A percentile compares a stretch with the other conserved stretches of the same genome.
phyloP scores from a whole-genome alignment of 2,113 vertebrate genomes.

The Polypterus bichir region DNA sequence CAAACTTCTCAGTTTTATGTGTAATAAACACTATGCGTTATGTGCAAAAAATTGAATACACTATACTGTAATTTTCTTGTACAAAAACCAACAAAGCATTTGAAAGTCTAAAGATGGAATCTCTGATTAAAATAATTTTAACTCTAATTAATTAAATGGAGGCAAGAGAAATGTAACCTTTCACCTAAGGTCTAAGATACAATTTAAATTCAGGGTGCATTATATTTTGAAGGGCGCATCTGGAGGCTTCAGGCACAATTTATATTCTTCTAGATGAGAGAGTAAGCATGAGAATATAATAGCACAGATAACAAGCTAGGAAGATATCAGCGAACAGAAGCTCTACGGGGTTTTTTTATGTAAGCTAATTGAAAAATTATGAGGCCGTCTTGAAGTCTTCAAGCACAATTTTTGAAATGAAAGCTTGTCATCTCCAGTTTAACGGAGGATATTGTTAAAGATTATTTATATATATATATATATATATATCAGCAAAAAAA shows the following conservation, averaged over 20 bases:
- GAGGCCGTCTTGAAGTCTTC: slow-evolving; percentile 47
- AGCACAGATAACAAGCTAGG: neutral
- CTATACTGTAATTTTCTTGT: no score
- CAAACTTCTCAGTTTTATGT: no score
- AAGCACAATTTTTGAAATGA: slow-evolving; percentile 66
- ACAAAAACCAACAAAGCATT: no score
- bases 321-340: slow-evolving; percentile 15
- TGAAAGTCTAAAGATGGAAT: no score
- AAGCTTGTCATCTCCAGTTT: slow-evolving; percentile 60
- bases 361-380: slow-evolving; percentile 51
- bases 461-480: slow-evolving; percentile 18
- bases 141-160: neutral
- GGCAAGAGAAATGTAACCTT: slow-evolving; percentile 13
- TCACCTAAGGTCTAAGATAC: slow-evolving; percentile 2
- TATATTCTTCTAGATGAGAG: slow-evolving; percentile 7
- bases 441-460: slow-evolving; percentile 60
- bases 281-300: neutral
- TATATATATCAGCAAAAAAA: no score
- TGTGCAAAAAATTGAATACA: no score
- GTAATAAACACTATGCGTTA: no score
- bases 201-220: slow-evolving; percentile 8
- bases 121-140: no score
- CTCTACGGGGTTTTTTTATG: slow-evolving; percentile 33
- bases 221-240: slow-evolving; percentile 12
- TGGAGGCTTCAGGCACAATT: slow-evolving; percentile 5